phyloP scores from a whole-genome alignment of 2,797 vertebrate genomes.

The Glossophaga mutica region DNA sequence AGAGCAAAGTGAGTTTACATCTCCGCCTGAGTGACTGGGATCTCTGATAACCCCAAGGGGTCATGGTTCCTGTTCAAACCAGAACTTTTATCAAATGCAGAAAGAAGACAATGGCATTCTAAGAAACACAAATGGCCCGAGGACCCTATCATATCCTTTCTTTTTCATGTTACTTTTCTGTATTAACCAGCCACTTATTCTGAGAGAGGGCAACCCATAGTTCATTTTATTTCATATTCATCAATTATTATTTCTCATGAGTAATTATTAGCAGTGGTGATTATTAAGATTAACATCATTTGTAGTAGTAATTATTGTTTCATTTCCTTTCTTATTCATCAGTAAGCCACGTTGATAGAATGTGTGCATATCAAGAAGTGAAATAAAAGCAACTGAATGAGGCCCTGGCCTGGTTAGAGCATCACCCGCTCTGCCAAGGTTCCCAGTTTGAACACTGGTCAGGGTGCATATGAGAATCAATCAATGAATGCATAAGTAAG shows the following conservation, averaged over 20 bases:
- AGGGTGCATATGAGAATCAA: no score
- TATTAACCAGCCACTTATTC: neutral
- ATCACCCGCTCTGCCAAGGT: no score
- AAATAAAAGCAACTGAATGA: neutral
- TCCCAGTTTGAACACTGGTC: no score
- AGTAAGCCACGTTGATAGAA: neutral
- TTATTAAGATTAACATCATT: neutral
- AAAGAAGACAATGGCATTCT: neutral
- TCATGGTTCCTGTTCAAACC: neutral
- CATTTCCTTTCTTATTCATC: neutral
- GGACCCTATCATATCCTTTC: neutral
- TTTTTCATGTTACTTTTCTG: neutral
- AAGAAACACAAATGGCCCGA: neutral
- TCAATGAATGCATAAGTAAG: no score
- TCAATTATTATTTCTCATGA: neutral
- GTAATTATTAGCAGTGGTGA: neutral
- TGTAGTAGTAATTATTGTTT: neutral
- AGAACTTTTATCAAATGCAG: neutral
- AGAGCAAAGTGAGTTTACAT: neutral
- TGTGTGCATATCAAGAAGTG: neutral
- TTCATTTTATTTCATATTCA: neutral
- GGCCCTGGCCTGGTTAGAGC: no score
- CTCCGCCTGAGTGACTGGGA: neutral
- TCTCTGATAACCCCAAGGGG: neutral
- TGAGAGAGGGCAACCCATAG: neutral